Percentiles rank a stretch among this genome's conserved stretches.
These are phyloP conservation scores for Leucophenga montana DNA, from an alignment of 2,888 invertebrate genomes.

Conservation along the genomic window DNA sequence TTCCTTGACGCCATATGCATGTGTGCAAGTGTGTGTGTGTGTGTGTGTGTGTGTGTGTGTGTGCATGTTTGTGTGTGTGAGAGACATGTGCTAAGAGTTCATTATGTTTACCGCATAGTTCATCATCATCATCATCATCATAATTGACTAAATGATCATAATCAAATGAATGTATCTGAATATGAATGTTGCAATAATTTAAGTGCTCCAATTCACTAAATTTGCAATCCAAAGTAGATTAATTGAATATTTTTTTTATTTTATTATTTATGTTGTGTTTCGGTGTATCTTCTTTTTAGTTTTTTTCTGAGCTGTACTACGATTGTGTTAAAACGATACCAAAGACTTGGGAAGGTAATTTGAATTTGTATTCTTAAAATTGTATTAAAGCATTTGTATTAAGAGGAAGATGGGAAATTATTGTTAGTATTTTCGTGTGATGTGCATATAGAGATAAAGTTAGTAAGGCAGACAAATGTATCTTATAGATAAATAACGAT, in stretches of 20 bases:
- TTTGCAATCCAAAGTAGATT: slow-evolving; percentile 46
- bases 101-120: slow-evolving; percentile 31
- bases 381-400: too few relatives aligned
- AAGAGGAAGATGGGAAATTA: too few relatives aligned
- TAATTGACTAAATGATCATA: slow-evolving; percentile 13
- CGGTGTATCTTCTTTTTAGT: slow-evolving; percentile 34
- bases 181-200: slow-evolving; percentile 44
- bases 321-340: background rate
- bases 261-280: background rate
- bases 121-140: background rate
- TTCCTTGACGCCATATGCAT: slow-evolving; percentile 33
- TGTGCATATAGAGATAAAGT: too few relatives aligned
- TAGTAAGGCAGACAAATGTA: too few relatives aligned
- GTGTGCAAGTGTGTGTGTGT: too few relatives aligned
- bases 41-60: background rate
- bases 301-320: slow-evolving; percentile 5
- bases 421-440: too few relatives aligned
- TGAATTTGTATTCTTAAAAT: too few relatives aligned
- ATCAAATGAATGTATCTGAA: background rate
- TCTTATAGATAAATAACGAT: too few relatives aligned
- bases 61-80: slow-evolving; percentile 23
- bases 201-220: slow-evolving; percentile 50
- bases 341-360: too few relatives aligned
- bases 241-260: slow-evolving; percentile 36
- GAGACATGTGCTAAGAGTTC: slow-evolving; percentile 33